These are phyloP conservation scores for Sphaeridia pumilis DNA, from an alignment of 2,888 invertebrate species.

Conservation along the genomic window DNA sequence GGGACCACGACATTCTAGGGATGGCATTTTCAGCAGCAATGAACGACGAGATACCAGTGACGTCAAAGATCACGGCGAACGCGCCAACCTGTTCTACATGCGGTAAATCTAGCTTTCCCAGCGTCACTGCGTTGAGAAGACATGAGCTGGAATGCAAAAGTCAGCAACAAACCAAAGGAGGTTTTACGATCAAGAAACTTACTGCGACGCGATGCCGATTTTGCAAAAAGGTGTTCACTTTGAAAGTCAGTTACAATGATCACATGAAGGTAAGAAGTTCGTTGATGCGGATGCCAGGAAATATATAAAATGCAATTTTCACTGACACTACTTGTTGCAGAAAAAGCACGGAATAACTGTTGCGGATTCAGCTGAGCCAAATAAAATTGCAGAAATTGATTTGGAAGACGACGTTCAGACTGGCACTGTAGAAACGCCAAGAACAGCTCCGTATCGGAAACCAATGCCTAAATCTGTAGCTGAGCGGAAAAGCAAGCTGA, in stretches of 20 bases:
- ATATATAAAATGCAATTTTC: no score
- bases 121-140: not conserved
- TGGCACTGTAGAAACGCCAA: no score
- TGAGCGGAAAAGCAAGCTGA: no score
- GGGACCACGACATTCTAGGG: constrained; percentile 15
- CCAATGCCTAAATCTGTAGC: no score
- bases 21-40: constrained; percentile 14
- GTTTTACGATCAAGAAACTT: not conserved
- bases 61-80: no score
- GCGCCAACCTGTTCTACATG: constrained; percentile 11
- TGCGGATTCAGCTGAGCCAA: not conserved
- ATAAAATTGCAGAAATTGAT: not conserved
- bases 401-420: constrained; percentile 14
- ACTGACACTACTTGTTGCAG: not conserved
- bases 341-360: constrained; percentile 9
- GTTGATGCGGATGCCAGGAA: no score
- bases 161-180: not conserved
- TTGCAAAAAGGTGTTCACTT: constrained; percentile 8
- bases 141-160: no score
- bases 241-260: constrained; percentile 3
- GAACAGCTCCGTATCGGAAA: no score
- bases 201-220: constrained; percentile 5
- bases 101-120: no score
- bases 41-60: not conserved
- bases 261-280: constrained; percentile 11